Conservation (phyloP, 2,797 vertebrate species). For the Xenopus petersii region DNA sequence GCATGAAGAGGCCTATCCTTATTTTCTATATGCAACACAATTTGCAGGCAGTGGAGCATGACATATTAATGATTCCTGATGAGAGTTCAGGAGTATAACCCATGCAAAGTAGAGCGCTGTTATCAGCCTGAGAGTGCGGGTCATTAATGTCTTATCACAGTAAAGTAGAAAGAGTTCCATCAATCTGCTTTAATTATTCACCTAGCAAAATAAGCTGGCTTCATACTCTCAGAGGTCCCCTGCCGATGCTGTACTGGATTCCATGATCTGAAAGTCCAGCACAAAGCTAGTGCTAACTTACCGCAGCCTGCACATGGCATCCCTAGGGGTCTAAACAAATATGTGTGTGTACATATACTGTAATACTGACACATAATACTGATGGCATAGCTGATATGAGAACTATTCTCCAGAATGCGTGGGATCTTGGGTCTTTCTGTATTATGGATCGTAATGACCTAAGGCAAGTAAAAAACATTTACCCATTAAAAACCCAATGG, state of each 20-base stretch:
- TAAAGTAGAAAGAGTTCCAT: conserved; percentile 20
- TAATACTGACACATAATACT: too few species aligned
- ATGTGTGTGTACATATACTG: too few species aligned
- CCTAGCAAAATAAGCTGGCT: conserved; percentile 4
- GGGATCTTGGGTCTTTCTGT: too few species aligned
- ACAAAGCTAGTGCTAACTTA: conserved; percentile 7
- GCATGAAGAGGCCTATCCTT: neutral
- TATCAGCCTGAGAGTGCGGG: conserved; percentile 4
- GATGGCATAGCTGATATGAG: too few species aligned
- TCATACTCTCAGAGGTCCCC: conserved; percentile 17
- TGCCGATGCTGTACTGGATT: conserved; percentile 10
- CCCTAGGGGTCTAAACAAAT: neutral
- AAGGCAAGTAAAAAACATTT: too few species aligned
- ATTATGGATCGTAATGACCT: too few species aligned
- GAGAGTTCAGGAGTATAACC: conserved; percentile 6
- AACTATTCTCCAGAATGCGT: too few species aligned
- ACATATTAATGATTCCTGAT: conserved; percentile 22
- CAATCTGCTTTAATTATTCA: conserved; percentile 30
- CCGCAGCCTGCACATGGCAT: neutral
- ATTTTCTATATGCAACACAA: neutral
- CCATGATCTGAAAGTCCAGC: conserved; percentile 13
- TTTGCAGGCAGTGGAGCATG: conserved; percentile 9
- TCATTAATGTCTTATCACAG: conserved; percentile 29
- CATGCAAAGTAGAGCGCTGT: neutral
- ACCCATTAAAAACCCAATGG: too few species aligned